Conservation (phyloP, 2,113 vertebrate species). For the Larimichthys polyactis region DNA sequence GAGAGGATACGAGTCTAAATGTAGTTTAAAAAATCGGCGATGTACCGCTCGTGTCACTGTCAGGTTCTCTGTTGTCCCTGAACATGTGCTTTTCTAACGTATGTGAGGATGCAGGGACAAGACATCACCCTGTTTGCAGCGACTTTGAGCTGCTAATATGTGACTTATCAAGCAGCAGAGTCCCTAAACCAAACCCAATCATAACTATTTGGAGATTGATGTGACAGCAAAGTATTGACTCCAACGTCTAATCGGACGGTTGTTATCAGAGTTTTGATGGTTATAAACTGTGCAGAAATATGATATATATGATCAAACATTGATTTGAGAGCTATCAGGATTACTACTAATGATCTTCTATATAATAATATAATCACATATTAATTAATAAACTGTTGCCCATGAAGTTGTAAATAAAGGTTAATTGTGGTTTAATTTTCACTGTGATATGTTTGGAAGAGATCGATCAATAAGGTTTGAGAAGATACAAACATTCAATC, state of each 20-base stretch:
- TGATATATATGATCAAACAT: not conserved
- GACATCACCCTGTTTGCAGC: not conserved
- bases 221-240: not conserved
- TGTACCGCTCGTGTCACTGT: conserved; percentile 18
- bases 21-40: conserved; percentile 58
- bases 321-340: not conserved
- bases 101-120: not conserved
- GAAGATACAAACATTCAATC: too few relatives aligned
- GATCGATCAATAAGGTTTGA: too few relatives aligned
- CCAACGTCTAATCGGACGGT: too few relatives aligned
- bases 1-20: conserved; percentile 41
- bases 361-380: not conserved
- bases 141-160: not conserved
- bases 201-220: not conserved
- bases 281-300: not conserved
- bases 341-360: not conserved
- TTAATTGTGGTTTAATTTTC: too few relatives aligned
- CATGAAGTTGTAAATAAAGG: too few relatives aligned
- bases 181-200: not conserved
- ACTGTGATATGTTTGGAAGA: too few relatives aligned
- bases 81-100: not conserved
- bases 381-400: too few relatives aligned
- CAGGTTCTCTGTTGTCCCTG: not conserved
- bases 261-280: not conserved
- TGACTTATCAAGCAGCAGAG: not conserved